Evolutionary conservation across 2,888 invertebrate genomes (phyloP), one percentile per base, ranked within the genome.

Genomic region (Coecobrya sp.): DNA sequence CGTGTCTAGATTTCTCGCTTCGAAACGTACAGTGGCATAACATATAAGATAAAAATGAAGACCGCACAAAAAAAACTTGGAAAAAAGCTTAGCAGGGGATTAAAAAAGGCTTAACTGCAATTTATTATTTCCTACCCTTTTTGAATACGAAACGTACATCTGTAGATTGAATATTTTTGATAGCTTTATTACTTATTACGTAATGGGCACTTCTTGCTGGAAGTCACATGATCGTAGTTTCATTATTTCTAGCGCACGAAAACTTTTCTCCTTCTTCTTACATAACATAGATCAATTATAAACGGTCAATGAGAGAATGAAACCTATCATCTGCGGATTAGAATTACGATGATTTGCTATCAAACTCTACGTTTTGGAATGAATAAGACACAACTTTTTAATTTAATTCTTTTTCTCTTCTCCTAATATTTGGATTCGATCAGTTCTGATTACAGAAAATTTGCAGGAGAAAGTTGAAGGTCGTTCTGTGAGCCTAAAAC

Each of bases 241-340:
- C 65, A 62, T 68, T 85, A 45, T 85, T 85, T 65, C 65, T 36
- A 42, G 25, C 49, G 22, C 49, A n/a, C 45, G 36, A 11, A 65
- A 85, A 85, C 45, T 85, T 85, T 85, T 59, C 8, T 81, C 22
- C 16, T 68, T 45, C 22, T 3, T 84, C n/a, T 52, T 59, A 49
- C 16, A 36, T 22, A 52, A 49, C 16, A 36, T 22, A 52, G 16
- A 73, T 87, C 76, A 59, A 87, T 79, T 88, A 79, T 45, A 88
- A 87, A 59, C 25, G 59, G 79, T 79, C 49, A 65, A 79, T 79
- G 65, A 62, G 42, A 62, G 42, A 86, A 30, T 65, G 79, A 88
- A 88, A 65, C 79, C 62, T 81, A 79, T 79, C 30, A 79, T 79
- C 45, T 68, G 22, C 52, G 59, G 36, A 45, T 19, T 36, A 36